Conservation (phyloP, 1,140 invertebrate species). For the Cylas formicarius region DNA sequence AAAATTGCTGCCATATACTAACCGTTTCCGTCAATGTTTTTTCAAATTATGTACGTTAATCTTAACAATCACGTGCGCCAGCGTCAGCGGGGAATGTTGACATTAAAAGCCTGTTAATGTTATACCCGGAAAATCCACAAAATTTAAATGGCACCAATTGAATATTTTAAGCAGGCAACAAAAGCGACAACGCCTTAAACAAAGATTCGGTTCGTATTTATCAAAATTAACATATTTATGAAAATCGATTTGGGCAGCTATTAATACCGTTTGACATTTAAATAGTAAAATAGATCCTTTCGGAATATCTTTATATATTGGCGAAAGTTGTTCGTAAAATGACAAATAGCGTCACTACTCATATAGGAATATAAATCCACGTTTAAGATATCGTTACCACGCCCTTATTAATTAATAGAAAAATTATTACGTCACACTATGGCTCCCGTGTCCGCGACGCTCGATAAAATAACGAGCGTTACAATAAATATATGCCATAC, state of each 20-base stretch:
- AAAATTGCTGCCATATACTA: too few species aligned
- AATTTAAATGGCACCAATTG: background rate
- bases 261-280: conserved; percentile 30
- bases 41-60: conserved; percentile 1
- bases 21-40: too few species aligned
- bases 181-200: conserved; percentile 3
- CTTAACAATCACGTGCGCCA: background rate
- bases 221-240: conserved; percentile 23
- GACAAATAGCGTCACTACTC: conserved; percentile 30
- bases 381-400: too few species aligned
- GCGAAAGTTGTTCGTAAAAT: conserved; percentile 29
- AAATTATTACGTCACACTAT: too few species aligned
- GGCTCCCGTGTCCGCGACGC: too few species aligned
- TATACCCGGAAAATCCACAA: too few species aligned
- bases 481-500: too few species aligned
- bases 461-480: too few species aligned
- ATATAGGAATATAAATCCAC: too few species aligned
- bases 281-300: conserved; percentile 25
- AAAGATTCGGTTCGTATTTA: background rate
- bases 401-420: too few species aligned
- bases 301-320: conserved; percentile 30
- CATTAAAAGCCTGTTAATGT: too few species aligned
- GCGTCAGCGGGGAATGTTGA: too few species aligned
- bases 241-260: conserved; percentile 23
- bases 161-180: background rate